phyloP scores from a whole-genome alignment of 2,113 vertebrate genomes.

The Xiphorhynchus elegans region DNA sequence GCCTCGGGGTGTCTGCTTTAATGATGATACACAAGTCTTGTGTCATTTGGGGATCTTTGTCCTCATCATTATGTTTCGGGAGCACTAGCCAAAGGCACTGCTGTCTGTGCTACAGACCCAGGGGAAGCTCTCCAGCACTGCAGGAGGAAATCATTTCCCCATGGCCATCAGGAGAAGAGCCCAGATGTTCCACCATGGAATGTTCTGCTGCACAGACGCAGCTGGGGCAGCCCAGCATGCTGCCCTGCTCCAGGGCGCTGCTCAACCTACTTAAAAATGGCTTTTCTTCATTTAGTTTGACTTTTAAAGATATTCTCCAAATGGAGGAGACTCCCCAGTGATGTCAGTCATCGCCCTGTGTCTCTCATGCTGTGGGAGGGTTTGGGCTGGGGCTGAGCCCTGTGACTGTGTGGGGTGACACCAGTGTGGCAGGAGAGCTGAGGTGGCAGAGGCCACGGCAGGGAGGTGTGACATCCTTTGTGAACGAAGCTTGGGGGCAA shows the following conservation, averaged over 20 bases:
- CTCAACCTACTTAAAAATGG: not conserved
- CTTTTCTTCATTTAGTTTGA: not conserved
- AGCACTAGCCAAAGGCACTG: not conserved
- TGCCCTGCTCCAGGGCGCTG: not conserved
- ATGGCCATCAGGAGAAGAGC: not conserved
- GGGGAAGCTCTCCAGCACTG: fast-evolving
- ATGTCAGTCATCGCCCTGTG: not conserved
- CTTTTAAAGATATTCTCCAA: not conserved
- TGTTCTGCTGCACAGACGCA: fast-evolving
- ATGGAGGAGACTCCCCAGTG: not conserved
- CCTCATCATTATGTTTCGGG: not conserved
- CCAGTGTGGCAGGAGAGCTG: not conserved
- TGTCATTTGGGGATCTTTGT: not conserved
- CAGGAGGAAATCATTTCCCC: not conserved
- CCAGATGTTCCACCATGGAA: not conserved
- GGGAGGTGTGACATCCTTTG: not conserved
- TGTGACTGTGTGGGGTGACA: fast-evolving
- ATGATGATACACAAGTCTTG: not conserved
- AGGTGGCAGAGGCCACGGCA: not conserved
- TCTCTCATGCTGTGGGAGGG: fast-evolving
- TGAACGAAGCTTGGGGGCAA: not conserved
- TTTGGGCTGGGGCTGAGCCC: not conserved
- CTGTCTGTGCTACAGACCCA: not conserved
- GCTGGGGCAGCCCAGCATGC: not conserved
- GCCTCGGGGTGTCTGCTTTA: not conserved